These are phyloP conservation scores for Lophius americanus DNA, from an alignment of 2,797 vertebrate genomes.

Conservation along the genomic window DNA sequence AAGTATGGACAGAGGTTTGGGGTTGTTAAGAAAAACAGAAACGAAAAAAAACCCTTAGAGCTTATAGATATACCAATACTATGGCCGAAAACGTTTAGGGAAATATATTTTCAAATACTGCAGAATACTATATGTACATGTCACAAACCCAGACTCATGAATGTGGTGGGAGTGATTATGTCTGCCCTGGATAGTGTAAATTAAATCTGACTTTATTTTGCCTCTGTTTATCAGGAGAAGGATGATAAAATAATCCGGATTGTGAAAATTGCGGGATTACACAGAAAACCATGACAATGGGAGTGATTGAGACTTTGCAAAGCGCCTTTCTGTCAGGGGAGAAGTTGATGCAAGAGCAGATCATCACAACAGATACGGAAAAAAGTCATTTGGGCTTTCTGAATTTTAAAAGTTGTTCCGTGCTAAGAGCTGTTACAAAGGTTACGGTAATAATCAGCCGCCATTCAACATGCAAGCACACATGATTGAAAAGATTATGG, in stretches of 20 bases:
- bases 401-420: conserved; percentile 50
- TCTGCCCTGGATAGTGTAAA: conserved; percentile 65
- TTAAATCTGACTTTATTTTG: conserved; percentile 70
- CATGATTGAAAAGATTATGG: conserved; percentile 68
- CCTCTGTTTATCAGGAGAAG: conserved; percentile 61
- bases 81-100: conserved; percentile 18
- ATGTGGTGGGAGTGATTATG: conserved; percentile 50
- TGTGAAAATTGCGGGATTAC: conserved; percentile 79
- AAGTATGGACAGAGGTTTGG: no score
- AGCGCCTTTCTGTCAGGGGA: conserved; percentile 45
- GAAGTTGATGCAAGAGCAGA: conserved; percentile 56
- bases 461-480: conserved; percentile 57
- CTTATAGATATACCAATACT: background rate
- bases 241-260: conserved; percentile 79
- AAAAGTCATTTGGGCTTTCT: conserved; percentile 64
- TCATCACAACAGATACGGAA: conserved; percentile 51
- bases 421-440: conserved; percentile 54
- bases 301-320: conserved; percentile 68
- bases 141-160: conserved; percentile 43
- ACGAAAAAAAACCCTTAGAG: background rate
- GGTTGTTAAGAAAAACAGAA: background rate
- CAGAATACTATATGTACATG: background rate
- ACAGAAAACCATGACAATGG: conserved; percentile 71
- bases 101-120: conserved; percentile 32
- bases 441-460: conserved; percentile 49